phyloP scores from a whole-genome alignment of 2,113 vertebrate species.

The Haemorhous mexicanus region DNA sequence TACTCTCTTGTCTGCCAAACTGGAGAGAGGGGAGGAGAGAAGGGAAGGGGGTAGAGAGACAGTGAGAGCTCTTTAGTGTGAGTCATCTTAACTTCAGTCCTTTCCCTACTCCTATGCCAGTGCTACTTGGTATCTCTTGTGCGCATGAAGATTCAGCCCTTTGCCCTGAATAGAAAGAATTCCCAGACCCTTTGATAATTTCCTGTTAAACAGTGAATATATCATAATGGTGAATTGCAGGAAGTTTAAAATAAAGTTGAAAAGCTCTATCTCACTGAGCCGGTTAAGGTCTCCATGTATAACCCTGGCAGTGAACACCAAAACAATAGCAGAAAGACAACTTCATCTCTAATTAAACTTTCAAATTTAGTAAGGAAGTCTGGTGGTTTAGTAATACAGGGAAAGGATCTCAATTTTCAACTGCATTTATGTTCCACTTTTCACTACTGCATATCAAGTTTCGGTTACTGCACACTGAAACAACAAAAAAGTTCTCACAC shows the following conservation, averaged over 20 bases:
- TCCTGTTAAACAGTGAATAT: not conserved
- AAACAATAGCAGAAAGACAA: not conserved
- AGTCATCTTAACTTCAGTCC: conserved; percentile 46
- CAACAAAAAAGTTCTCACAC: not conserved
- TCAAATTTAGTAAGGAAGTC: not conserved
- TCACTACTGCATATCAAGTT: conserved; percentile 18
- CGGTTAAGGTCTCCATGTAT: accelerated
- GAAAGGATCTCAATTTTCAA: not conserved
- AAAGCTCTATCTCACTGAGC: not conserved
- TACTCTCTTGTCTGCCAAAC: conserved; percentile 41
- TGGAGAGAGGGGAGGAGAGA: not conserved
- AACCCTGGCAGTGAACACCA: not conserved
- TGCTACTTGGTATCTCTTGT: not conserved
- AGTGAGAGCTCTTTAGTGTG: not conserved
- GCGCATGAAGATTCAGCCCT: not conserved
- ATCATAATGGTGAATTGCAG: not conserved
- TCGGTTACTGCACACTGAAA: not conserved
- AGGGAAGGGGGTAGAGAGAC: not conserved
- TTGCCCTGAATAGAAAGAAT: not conserved
- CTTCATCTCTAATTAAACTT: conserved; percentile 1
- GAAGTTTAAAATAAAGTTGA: not conserved
- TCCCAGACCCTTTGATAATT: conserved; percentile 7
- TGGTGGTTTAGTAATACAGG: not conserved
- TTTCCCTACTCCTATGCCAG: conserved; percentile 5
- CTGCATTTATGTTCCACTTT: conserved; percentile 23